A percentile compares a stretch with the other conserved stretches of the same genome.
These are phyloP conservation scores for Schlechtendalia chinensis DNA, from an alignment of 1,140 invertebrate genomes.

Conservation along the genomic window DNA sequence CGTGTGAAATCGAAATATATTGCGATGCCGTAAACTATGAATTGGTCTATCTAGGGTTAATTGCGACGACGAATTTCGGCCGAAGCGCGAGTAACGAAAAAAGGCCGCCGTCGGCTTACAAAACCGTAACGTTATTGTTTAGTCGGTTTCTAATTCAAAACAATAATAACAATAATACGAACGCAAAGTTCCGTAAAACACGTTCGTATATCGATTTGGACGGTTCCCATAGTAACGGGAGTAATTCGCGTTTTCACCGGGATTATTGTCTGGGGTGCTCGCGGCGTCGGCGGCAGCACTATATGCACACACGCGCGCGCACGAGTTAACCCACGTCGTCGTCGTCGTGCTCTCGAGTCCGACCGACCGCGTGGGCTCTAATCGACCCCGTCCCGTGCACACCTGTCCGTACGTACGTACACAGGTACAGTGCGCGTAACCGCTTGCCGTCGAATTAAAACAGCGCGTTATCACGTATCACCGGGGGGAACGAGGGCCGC, in stretches of 20 bases:
- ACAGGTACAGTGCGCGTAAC: too few relatives aligned
- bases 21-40: too few relatives aligned
- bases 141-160: not conserved
- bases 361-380: slow-evolving; percentile 15
- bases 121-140: too few relatives aligned
- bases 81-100: too few relatives aligned
- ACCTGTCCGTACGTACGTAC: not conserved
- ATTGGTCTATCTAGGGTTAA: too few relatives aligned
- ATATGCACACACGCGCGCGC: not conserved
- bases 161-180: not conserved
- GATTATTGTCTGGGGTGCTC: slow-evolving; percentile 29
- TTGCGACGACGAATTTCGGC: too few relatives aligned
- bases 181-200: slow-evolving; percentile 31
- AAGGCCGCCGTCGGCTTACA: too few relatives aligned
- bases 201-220: slow-evolving; percentile 20
- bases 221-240: slow-evolving; percentile 41
- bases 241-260: slow-evolving; percentile 19
- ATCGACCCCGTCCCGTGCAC: slow-evolving; percentile 6
- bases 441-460: too few relatives aligned
- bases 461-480: too few relatives aligned
- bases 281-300: not conserved
- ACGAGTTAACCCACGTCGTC: not conserved
- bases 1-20: too few relatives aligned
- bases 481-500: too few relatives aligned
- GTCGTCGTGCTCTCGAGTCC: not conserved